Percentiles rank a stretch among this genome's conserved stretches.
phyloP scores from a whole-genome alignment of 2,888 invertebrate genomes.

The Cinara cedri region DNA sequence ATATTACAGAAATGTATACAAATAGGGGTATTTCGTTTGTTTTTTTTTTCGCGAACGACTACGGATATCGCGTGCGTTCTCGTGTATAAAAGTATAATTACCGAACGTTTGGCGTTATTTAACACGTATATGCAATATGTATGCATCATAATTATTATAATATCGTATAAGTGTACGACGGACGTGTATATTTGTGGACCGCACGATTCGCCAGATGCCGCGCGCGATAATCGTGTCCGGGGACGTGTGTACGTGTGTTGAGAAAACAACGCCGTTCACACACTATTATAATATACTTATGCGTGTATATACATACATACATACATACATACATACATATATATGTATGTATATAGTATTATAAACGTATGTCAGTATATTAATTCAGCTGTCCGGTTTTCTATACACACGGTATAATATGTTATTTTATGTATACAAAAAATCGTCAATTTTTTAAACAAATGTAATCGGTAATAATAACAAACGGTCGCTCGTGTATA shows the following conservation, averaged over 20 bases:
- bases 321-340: not conserved
- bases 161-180: not conserved
- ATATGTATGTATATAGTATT: not conserved
- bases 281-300: not conserved
- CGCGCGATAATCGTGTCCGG: conserved; percentile 27
- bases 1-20: too few species aligned
- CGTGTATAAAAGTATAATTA: too few species aligned
- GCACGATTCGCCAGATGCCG: conserved; percentile 47
- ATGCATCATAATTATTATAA: not conserved
- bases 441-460: not conserved
- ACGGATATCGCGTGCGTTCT: too few species aligned
- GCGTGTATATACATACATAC: too few species aligned
- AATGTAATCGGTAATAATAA: too few species aligned
- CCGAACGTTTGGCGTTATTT: conserved; percentile 13
- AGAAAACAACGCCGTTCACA: conserved; percentile 19
- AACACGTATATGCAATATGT: not conserved
- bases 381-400: not conserved
- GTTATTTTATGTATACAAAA: too few species aligned
- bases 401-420: too few species aligned
- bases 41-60: not conserved
- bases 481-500: too few species aligned
- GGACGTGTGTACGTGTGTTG: not conserved
- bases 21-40: too few species aligned
- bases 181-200: conserved; percentile 26
- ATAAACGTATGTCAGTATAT: not conserved